A percentile compares a stretch with the other conserved stretches of the same genome.
Evolutionary conservation across 2,113 vertebrate genomes (phyloP).

Genomic region (Lepus timidus): DNA sequence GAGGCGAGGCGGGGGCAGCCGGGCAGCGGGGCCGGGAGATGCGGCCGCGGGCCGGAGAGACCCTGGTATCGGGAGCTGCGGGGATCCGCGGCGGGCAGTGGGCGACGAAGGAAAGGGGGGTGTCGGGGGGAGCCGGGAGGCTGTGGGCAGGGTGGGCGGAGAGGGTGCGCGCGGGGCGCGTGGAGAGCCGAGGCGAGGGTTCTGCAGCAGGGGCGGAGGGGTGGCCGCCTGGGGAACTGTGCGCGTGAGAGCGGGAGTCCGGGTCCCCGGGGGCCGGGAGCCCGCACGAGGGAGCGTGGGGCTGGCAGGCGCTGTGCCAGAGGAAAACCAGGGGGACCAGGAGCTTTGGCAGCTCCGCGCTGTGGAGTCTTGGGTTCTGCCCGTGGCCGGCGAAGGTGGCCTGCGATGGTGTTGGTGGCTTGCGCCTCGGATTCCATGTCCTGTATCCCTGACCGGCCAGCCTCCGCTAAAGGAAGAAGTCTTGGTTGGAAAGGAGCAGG

Average conservation of each 20-base stretch:
- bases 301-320: neutral
- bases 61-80: neutral
- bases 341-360: neutral
- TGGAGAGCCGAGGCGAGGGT: neutral
- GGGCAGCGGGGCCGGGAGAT: neutral
- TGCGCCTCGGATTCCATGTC: neutral
- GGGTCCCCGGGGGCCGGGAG: neutral
- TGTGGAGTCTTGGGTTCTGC: neutral
- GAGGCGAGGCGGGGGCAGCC: neutral
- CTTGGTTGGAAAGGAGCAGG: neutral
- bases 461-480: slow-evolving; percentile 13
- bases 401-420: neutral
- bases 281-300: neutral
- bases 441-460: neutral
- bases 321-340: neutral
- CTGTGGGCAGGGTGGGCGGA: neutral
- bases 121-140: neutral
- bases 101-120: neutral
- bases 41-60: slow-evolving; percentile 46
- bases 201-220: no score
- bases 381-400: neutral
- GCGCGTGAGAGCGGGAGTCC: neutral
- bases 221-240: neutral
- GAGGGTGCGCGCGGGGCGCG: neutral
- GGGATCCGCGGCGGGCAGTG: neutral